A percentile compares a stretch with the other conserved stretches of the same genome.
phyloP scores from a whole-genome alignment of 2,797 vertebrate species.

The Mionectes olivaceus region DNA sequence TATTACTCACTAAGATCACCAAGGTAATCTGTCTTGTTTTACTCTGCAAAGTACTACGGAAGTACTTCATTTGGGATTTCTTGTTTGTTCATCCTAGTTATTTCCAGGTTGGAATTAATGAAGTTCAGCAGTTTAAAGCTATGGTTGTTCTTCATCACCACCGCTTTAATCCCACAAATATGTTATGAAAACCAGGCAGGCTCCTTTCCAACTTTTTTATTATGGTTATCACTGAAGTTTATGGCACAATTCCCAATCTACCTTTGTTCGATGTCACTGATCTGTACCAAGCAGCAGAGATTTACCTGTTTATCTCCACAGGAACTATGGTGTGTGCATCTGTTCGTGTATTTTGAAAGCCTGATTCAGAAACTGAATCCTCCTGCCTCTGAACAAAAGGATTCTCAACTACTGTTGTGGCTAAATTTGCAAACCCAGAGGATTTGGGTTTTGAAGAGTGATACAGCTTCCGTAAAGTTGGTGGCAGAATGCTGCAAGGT shows the following conservation, averaged over 20 bases:
- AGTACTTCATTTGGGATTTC: neutral
- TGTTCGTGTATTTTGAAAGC: neutral
- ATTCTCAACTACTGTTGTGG: neutral
- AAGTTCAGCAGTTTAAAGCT: neutral
- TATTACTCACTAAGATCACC: neutral
- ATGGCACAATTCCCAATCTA: neutral
- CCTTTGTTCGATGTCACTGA: accelerated
- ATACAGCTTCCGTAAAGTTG: neutral
- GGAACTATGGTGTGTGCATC: neutral
- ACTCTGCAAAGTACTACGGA: neutral
- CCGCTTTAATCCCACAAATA: neutral
- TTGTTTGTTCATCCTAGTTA: neutral
- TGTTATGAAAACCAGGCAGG: neutral
- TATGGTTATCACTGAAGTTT: neutral
- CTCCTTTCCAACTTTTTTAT: neutral
- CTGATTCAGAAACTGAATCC: neutral
- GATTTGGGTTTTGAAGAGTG: neutral
- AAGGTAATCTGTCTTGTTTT: neutral
- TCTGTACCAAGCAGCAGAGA: neutral
- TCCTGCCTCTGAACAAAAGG: neutral
- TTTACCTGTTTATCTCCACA: neutral
- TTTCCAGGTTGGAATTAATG: neutral
- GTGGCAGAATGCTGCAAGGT: neutral
- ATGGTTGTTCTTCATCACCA: neutral
- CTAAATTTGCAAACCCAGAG: neutral